phyloP scores from a whole-genome alignment of 2,113 vertebrate genomes.

The Xenopus borealis region DNA sequence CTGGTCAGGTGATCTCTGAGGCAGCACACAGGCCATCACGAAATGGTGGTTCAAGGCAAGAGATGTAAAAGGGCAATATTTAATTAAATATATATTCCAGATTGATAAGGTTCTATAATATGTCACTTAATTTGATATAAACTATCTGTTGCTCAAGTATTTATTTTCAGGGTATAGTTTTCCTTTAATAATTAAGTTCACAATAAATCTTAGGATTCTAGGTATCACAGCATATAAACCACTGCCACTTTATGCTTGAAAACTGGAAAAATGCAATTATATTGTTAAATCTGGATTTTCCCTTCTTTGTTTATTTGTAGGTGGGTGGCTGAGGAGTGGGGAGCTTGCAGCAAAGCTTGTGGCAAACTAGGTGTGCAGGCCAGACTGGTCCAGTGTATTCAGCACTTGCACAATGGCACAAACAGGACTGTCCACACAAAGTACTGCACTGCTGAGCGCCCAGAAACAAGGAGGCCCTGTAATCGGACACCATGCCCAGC shows the following conservation, averaged over 20 bases:
- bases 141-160: too few relatives aligned
- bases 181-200: too few relatives aligned
- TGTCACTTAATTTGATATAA: too few relatives aligned
- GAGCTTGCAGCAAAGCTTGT: slow-evolving; percentile 83
- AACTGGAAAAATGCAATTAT: neutral
- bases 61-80: too few relatives aligned
- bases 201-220: too few relatives aligned
- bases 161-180: too few relatives aligned
- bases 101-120: too few relatives aligned
- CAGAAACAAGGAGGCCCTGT: slow-evolving; percentile 75
- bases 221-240: too few relatives aligned
- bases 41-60: too few relatives aligned
- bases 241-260: neutral
- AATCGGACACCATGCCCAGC: slow-evolving; percentile 76
- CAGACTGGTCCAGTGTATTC: slow-evolving; percentile 81
- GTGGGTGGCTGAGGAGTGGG: slow-evolving; percentile 87
- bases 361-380: slow-evolving; percentile 85
- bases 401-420: slow-evolving; percentile 78
- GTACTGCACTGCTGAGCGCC: slow-evolving; percentile 77
- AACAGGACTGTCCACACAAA: slow-evolving; percentile 80
- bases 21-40: too few relatives aligned
- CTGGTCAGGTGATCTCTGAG: too few relatives aligned
- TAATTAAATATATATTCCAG: too few relatives aligned
- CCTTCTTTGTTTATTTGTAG: slow-evolving; percentile 58
- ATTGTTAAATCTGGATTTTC: neutral